Base-by-base conservation (phyloP, 1,140 invertebrate species). In the Macrotrachela quadricornifera region DNA sequence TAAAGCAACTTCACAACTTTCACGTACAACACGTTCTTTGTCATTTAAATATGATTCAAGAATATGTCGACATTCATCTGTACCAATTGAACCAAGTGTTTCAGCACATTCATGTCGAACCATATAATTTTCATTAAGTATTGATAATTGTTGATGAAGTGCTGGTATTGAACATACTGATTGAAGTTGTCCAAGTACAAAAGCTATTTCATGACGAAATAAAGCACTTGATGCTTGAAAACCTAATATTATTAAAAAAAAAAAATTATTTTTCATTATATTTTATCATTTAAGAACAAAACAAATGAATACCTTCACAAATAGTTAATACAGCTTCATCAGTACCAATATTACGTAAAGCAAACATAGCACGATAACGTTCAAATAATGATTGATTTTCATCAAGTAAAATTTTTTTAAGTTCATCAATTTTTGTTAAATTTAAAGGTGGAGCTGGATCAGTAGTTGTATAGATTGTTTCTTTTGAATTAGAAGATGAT, bases 71-170 rank as follows among this genome's bases (percentile, higher is more conserved):
- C 86, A 90, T 60, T 87, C 79, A 10, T 80, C 75, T 46, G 80
- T 86, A 4, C 83, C 91, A 59, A 99, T 94, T 14, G 90, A 79
- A 0, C 94, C 94, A 18, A 99, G 69, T 13, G 94, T 92, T 73
- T 99, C 92, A 1, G 91, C 92, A 71, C 88, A 94, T 70, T 99
- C 94, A 68, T 99, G 94, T 41, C 92, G 74, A 2, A 75, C 90
- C 91, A 99, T 99, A 64, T 87, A 83, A 73, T 87, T 86, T 71
- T 97, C 87, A 0, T 71, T 57, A 6, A 63, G 61, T 67, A 94
- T 75, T 59, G 79, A 74, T 1, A 97, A 71, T 40, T 78, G 79
- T 52, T 77, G 71, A 63, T 77, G 78, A 17, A 46, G 18, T 30
- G 54, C 54, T 6, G 78, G 74, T 36, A 91, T 76, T 59, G 82